Conservation (phyloP, 2,113 vertebrate species). For the Chrysemys picta region DNA sequence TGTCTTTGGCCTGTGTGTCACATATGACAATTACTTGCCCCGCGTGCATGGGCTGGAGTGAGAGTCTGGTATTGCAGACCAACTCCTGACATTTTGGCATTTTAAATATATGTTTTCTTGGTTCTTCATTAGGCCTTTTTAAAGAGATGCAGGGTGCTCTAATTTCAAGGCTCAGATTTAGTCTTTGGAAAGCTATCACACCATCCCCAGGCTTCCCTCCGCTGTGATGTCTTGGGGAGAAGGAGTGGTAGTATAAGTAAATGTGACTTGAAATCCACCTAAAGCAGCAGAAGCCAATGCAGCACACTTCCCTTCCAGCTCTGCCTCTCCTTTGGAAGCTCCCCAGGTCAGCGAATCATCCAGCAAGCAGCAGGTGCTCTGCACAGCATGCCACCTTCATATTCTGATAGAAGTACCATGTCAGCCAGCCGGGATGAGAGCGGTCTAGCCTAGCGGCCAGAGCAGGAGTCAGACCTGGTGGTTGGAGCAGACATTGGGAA, state of each 20-base stretch:
- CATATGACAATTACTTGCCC: background rate
- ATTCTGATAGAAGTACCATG: background rate
- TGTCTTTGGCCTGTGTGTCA: background rate
- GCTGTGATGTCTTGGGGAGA: fast-evolving
- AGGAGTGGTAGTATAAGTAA: background rate
- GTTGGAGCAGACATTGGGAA: background rate
- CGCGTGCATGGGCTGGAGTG: background rate
- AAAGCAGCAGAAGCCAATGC: background rate
- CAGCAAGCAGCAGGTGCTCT: background rate
- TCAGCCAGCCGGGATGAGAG: background rate
- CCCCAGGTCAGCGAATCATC: background rate
- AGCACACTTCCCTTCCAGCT: background rate
- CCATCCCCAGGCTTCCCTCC: background rate
- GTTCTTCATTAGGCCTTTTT: background rate
- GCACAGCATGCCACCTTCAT: background rate
- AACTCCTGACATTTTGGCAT: background rate
- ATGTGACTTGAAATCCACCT: background rate
- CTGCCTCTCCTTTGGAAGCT: fast-evolving
- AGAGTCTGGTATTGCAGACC: background rate
- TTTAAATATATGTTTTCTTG: background rate
- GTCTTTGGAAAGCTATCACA: background rate
- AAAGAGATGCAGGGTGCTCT: background rate
- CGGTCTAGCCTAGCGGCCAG: too few relatives aligned
- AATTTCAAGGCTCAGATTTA: background rate
- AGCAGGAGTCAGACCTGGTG: background rate